Evolutionary conservation across 2,797 vertebrate species (phyloP).

Genomic region (Catamblyrhynchus diadema): DNA sequence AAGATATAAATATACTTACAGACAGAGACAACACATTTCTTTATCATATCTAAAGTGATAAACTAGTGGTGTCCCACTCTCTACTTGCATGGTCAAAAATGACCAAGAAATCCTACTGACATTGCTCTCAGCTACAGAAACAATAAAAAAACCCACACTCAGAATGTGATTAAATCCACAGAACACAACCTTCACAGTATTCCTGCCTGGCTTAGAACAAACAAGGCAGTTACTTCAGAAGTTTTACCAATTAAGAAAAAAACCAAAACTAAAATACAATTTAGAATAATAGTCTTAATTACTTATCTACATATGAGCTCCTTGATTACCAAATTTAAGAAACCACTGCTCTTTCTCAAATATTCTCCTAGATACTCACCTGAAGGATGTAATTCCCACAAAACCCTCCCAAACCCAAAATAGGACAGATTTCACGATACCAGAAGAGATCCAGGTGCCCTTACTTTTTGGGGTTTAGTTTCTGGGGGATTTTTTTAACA

Average conservation of each 20-base stretch:
- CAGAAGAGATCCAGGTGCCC: background rate
- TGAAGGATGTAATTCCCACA: background rate
- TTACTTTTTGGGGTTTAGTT: background rate
- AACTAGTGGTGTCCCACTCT: background rate
- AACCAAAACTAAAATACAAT: background rate
- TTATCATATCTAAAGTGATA: background rate
- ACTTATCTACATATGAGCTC: background rate
- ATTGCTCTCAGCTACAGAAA: background rate
- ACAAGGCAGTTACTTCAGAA: background rate
- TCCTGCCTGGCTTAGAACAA: background rate
- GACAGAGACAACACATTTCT: accelerated
- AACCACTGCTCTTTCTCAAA: background rate
- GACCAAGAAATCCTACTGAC: background rate
- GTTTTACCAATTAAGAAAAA: background rate
- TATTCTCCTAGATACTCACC: background rate
- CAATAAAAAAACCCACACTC: background rate
- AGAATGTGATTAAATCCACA: background rate
- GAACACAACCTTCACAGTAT: background rate
- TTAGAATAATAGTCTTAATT: background rate
- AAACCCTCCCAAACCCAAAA: background rate
- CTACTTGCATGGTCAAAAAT: background rate
- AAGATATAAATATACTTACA: background rate
- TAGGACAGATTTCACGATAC: background rate
- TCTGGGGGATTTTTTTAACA: background rate
- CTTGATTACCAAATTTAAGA: background rate